Evolutionary conservation across 2,888 invertebrate genomes (phyloP).

Genomic region (Lasioglossum pauxillum): DNA sequence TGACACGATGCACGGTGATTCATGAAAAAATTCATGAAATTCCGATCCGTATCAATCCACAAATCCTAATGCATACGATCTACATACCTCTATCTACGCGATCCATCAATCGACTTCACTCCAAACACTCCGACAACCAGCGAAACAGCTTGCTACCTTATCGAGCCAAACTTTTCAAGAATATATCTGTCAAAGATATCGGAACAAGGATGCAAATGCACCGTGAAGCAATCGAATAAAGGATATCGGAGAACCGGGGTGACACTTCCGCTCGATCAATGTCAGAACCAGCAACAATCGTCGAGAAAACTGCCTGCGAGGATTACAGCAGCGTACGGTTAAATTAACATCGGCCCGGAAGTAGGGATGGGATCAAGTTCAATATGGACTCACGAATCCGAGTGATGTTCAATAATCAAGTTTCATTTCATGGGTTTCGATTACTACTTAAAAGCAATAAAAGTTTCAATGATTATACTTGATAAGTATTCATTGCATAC

Average conservation of each 20-base stretch:
- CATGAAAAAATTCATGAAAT: background rate
- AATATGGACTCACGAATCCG: no score
- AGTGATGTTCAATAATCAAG: no score
- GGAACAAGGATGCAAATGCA: background rate
- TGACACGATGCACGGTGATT: no score
- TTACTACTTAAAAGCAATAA: no score
- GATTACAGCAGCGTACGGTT: slow-evolving; percentile 45
- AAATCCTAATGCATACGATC: background rate
- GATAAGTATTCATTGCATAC: no score
- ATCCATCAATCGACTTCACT: background rate
- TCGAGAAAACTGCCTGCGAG: slow-evolving; percentile 43
- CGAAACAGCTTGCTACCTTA: background rate
- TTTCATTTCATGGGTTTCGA: no score
- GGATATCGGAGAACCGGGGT: slow-evolving; percentile 2
- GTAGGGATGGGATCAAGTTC: no score
- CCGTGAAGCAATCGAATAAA: slow-evolving; percentile 1
- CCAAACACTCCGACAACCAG: background rate
- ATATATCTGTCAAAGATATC: background rate
- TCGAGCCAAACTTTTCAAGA: background rate
- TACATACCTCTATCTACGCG: background rate
- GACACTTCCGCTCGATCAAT: slow-evolving; percentile 51
- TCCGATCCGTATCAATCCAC: background rate
- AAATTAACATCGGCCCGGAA: background rate
- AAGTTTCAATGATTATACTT: no score
- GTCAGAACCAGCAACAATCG: slow-evolving; percentile 20